Evolutionary conservation across 2,113 vertebrate genomes (phyloP).

Genomic region (Propithecus coquereli): DNA sequence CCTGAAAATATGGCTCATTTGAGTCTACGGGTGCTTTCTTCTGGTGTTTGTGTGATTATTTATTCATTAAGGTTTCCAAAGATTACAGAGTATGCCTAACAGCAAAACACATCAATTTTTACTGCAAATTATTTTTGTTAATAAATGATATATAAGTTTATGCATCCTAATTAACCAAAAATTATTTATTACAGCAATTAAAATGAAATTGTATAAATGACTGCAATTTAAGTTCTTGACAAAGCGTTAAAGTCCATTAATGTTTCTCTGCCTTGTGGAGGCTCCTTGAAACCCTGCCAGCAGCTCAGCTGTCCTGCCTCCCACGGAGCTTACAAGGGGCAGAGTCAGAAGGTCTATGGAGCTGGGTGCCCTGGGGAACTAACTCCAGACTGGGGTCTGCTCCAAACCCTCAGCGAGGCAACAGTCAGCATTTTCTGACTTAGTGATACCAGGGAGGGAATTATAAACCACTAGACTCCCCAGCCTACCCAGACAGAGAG

Average conservation of each 20-base stretch:
- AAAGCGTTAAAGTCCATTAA: constrained; percentile 10
- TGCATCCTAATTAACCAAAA: constrained; percentile 60
- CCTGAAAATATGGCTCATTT: background rate
- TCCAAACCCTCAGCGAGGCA: too few relatives aligned
- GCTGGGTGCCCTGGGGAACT: background rate
- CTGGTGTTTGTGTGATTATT: background rate
- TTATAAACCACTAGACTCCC: background rate
- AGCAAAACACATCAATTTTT: constrained; percentile 21
- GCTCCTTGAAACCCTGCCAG: background rate
- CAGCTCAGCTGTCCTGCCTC: too few relatives aligned
- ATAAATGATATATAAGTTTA: constrained; percentile 59
- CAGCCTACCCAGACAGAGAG: background rate
- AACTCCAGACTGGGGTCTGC: too few relatives aligned
- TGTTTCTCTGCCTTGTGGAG: background rate
- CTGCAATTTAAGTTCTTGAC: constrained; percentile 48
- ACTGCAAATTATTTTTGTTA: constrained; percentile 54
- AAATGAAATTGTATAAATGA: constrained; percentile 48
- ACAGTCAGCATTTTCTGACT: background rate
- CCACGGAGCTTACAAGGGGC: background rate
- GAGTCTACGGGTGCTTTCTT: rapidly evolving
- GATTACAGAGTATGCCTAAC: background rate
- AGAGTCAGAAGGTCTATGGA: background rate
- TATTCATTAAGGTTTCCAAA: background rate
- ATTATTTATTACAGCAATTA: constrained; percentile 69
- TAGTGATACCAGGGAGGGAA: too few relatives aligned